Evolutionary conservation across 2,888 invertebrate species (phyloP).

Genomic region (Plebejus argus): DNA sequence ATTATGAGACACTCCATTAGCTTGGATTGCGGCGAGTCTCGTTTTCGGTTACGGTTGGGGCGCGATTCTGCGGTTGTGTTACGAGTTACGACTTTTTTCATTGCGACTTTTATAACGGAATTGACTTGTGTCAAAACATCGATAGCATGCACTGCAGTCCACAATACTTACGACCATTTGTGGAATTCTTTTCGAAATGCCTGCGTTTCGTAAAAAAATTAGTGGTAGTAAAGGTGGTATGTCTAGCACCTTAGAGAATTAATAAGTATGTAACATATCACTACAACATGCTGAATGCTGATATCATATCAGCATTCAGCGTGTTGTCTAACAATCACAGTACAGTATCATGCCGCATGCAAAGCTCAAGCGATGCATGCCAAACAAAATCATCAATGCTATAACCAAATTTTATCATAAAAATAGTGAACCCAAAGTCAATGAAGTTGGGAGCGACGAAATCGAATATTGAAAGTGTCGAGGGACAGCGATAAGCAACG

Average conservation of each 20-base stretch:
- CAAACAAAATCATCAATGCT: constrained; percentile 1
- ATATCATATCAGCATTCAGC: neutral
- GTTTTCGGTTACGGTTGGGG: constrained; percentile 79
- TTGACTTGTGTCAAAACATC: constrained; percentile 24
- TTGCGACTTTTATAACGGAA: constrained; percentile 36
- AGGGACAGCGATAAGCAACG: constrained; percentile 73
- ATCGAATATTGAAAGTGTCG: constrained; percentile 80
- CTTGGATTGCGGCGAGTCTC: constrained; percentile 78
- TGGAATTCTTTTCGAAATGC: neutral
- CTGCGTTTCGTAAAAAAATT: too few relatives aligned
- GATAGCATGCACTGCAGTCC: neutral
- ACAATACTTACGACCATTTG: neutral
- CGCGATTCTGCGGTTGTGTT: constrained; percentile 63
- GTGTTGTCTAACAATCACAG: neutral
- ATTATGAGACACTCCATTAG: constrained; percentile 82
- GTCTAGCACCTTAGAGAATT: neutral
- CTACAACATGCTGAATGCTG: too few relatives aligned
- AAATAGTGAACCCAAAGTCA: constrained; percentile 28
- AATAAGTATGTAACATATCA: neutral
- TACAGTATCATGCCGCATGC: neutral
- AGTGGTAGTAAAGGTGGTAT: neutral
- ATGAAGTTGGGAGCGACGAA: constrained; percentile 49
- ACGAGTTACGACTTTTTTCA: constrained; percentile 50
- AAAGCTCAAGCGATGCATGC: neutral
- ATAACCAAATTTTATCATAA: constrained; percentile 23